A percentile compares a stretch with the other conserved stretches of the same genome.
These are phyloP conservation scores for Esperia sulphurella DNA, from an alignment of 2,888 invertebrate species.

Conservation along the genomic window DNA sequence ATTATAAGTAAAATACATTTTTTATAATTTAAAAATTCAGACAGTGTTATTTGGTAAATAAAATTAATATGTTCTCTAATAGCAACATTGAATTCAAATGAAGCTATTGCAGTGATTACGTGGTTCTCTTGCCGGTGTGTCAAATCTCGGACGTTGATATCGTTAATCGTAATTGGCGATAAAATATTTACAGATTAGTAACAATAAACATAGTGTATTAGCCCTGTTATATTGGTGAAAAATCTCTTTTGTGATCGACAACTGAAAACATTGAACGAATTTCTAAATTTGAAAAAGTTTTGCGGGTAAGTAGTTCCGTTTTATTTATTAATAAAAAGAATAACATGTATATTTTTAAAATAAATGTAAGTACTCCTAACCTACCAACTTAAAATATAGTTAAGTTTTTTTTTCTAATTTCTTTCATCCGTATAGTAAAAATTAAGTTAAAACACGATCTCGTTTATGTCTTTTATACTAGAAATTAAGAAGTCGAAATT, in stretches of 20 bases:
- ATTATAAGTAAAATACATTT: background rate
- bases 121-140: constrained; percentile 40
- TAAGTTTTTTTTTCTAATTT: background rate
- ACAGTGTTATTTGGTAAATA: background rate
- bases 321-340: background rate
- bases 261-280: background rate
- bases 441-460: background rate
- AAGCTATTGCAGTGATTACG: constrained; percentile 34
- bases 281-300: background rate
- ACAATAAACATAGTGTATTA: background rate
- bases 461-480: background rate
- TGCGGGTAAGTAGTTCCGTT: background rate
- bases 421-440: background rate
- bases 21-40: background rate
- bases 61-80: constrained; percentile 11
- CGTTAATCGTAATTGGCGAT: constrained; percentile 1
- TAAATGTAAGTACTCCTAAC: too few relatives aligned
- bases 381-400: background rate
- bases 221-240: background rate
- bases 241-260: too few relatives aligned
- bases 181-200: background rate
- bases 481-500: background rate
- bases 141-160: background rate
- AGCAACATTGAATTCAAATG: constrained; percentile 37
- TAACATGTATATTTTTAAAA: background rate